Conservation (phyloP, 2,888 invertebrate genomes). For the Mythimna lalbum region DNA sequence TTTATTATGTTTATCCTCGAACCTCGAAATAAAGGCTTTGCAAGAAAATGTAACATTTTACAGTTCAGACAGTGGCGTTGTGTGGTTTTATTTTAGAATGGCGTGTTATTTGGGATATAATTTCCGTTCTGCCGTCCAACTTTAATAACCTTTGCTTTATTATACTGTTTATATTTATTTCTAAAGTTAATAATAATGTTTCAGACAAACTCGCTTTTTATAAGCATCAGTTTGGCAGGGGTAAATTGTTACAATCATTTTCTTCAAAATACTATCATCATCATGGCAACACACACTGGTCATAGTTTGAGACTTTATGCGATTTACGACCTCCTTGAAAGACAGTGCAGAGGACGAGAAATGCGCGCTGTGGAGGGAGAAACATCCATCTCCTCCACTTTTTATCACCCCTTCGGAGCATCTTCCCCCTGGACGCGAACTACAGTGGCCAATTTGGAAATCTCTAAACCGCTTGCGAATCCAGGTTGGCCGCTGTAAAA, state of each 20-base stretch:
- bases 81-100: conserved; percentile 33
- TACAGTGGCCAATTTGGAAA: too few species aligned
- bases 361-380: too few species aligned
- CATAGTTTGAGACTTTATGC: too few species aligned
- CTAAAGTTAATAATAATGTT: not conserved
- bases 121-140: conserved; percentile 23
- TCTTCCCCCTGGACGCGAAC: too few species aligned
- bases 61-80: conserved; percentile 27
- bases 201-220: not conserved
- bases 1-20: conserved; percentile 46
- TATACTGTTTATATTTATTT: not conserved
- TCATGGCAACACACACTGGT: too few species aligned
- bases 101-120: conserved; percentile 30
- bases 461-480: too few species aligned
- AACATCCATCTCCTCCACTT: too few species aligned
- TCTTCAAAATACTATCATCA: not conserved
- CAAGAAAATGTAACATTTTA: conserved; percentile 40
- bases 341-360: too few species aligned
- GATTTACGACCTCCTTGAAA: too few species aligned
- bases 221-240: not conserved
- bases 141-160: not conserved
- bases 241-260: not conserved
- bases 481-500: too few species aligned
- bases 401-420: too few species aligned
- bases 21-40: conserved; percentile 44